Conservation (phyloP, 2,888 invertebrate species). For the Dromius quadrimaculatus region DNA sequence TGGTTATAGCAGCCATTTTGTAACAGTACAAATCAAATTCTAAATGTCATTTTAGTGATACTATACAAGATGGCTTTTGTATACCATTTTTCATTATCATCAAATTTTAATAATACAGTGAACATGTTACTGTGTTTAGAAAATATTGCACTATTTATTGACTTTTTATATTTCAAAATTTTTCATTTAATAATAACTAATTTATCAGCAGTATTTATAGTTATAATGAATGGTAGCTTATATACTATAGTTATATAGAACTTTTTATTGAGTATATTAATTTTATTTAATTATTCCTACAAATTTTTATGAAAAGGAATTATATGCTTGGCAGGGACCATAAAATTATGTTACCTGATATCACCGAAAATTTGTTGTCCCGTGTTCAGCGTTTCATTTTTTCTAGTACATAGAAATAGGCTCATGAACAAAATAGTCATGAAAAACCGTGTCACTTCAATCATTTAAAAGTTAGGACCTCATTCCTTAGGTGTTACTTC, state of each 20-base stretch:
- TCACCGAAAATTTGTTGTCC: constrained; percentile 29
- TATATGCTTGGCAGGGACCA: constrained; percentile 42
- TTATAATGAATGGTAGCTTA: constrained; percentile 51
- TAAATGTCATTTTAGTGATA: too few species aligned
- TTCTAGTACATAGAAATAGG: constrained; percentile 22
- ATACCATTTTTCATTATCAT: too few species aligned
- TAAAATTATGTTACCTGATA: constrained; percentile 43
- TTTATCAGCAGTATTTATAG: constrained; percentile 52
- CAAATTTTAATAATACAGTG: constrained; percentile 10
- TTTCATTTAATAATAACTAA: constrained; percentile 31
- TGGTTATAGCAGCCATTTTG: too few species aligned
- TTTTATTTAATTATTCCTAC: constrained; percentile 36
- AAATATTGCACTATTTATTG: constrained; percentile 31
- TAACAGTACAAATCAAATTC: too few species aligned
- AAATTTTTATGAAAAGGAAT: constrained; percentile 34
- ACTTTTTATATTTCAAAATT: constrained; percentile 29
- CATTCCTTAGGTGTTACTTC: too few species aligned
- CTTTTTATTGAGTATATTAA: constrained; percentile 30
- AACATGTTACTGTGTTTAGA: constrained; percentile 14
- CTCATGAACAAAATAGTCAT: too few species aligned
- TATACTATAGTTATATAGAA: constrained; percentile 29
- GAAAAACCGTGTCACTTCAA: too few species aligned
- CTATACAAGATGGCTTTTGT: too few species aligned
- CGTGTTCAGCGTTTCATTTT: constrained; percentile 24
- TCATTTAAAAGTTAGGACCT: too few species aligned